These are phyloP conservation scores for Dexiosoma caninum DNA, from an alignment of 2,888 invertebrate species.

Conservation along the genomic window DNA sequence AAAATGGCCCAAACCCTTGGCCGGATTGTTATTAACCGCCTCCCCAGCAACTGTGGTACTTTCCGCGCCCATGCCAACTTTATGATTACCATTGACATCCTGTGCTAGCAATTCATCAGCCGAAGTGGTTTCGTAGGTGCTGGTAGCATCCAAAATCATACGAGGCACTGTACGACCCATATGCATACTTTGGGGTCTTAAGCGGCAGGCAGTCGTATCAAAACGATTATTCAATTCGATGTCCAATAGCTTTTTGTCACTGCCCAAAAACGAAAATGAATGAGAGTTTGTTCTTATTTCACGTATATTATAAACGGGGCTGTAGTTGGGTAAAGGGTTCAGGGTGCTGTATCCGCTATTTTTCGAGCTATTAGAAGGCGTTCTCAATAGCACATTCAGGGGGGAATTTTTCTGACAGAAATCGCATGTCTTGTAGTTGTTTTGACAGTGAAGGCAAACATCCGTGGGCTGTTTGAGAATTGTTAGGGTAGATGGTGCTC, in stretches of 20 bases:
- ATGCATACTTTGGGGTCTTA: constrained; percentile 68
- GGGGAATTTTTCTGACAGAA: constrained; percentile 73
- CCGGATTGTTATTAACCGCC: constrained; percentile 77
- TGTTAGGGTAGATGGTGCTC: constrained; percentile 61
- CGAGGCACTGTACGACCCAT: constrained; percentile 60
- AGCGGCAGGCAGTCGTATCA: constrained; percentile 64
- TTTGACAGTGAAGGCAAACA: constrained; percentile 71
- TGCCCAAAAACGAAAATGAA: constrained; percentile 77
- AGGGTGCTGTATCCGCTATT: neutral
- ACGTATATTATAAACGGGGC: constrained; percentile 77
- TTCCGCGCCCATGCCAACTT: constrained; percentile 7
- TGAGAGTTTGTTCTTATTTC: constrained; percentile 77
- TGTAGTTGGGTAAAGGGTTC: constrained; percentile 70
- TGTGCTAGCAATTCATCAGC: neutral
- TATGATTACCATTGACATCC: constrained; percentile 68
- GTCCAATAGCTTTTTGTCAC: constrained; percentile 77
- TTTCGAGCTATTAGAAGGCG: neutral
- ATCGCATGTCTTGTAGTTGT: constrained; percentile 73
- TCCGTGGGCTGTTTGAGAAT: constrained; percentile 54
- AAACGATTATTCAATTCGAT: constrained; percentile 74
- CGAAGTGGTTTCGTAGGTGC: constrained; percentile 54
- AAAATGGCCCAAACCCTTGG: constrained; percentile 77
- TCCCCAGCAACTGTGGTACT: constrained; percentile 66
- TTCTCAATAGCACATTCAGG: constrained; percentile 62
- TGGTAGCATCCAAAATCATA: constrained; percentile 63